A percentile compares a stretch with the other conserved stretches of the same genome.
phyloP scores from a whole-genome alignment of 2,888 invertebrate genomes.

The Drosophila atripex region DNA sequence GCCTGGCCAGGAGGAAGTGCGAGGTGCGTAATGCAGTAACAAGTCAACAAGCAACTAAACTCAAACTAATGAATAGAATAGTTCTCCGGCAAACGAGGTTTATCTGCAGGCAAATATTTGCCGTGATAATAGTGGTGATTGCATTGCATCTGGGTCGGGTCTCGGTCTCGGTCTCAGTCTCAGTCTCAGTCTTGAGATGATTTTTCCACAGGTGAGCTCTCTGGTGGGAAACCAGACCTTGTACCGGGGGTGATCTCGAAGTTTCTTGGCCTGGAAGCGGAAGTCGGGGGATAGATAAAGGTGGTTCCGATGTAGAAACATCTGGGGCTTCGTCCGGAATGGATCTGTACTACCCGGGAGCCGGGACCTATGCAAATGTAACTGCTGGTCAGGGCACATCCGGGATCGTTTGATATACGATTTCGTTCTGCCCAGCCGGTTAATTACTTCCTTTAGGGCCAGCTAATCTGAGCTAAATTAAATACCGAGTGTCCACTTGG shows the following conservation, averaged over 20 bases:
- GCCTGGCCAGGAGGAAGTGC: constrained; percentile 64
- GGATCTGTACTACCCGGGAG: constrained; percentile 1
- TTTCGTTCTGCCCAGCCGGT: constrained; percentile 50
- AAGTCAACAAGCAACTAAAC: constrained; percentile 60
- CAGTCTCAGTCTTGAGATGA: constrained; percentile 13
- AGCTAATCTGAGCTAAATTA: constrained; percentile 52
- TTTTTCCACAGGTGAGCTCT: constrained; percentile 24
- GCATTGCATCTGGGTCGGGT: constrained; percentile 66
- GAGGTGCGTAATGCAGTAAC: constrained; percentile 82
- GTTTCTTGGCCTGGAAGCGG: constrained; percentile 20
- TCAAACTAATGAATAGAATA: constrained; percentile 36
- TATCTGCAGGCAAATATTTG: constrained; percentile 67
- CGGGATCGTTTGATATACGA: constrained; percentile 61
- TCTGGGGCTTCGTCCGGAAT: constrained; percentile 22
- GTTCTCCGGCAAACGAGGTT: constrained; percentile 32
- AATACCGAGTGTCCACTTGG: constrained; percentile 13
- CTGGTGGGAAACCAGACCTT: constrained; percentile 24
- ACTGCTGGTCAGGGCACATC: constrained; percentile 46
- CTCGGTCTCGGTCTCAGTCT: constrained; percentile 2
- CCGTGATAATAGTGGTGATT: constrained; percentile 39
- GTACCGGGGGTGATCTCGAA: constrained; percentile 3
- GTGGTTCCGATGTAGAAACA: constrained; percentile 47
- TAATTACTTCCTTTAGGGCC: constrained; percentile 59
- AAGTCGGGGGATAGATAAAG: constrained; percentile 28
- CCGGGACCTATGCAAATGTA: constrained; percentile 51